Base-by-base conservation (phyloP, 2,113 vertebrate genomes). In the Sialia sialis region DNA sequence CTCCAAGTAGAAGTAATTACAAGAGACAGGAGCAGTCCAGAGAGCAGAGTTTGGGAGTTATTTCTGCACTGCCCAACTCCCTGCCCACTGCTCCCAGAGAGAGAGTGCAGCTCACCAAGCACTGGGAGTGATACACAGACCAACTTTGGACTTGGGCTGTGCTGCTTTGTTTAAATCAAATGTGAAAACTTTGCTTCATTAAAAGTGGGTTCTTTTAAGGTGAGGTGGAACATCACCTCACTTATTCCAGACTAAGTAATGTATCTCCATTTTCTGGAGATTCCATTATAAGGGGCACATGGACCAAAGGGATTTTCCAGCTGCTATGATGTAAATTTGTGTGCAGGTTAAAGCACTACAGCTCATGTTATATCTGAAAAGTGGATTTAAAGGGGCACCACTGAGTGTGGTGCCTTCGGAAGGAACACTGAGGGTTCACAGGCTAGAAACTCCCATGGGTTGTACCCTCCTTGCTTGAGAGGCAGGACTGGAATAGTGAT, bases 121-220 rank as follows among this genome's bases (percentile, higher is more conserved):
- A 0, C 13, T 2, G 4, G 44, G 8, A 38, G 68, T 64, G 69
- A 44, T 8, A 1, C 23, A 8, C 3, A 20, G 11, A 15, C 26
- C 3, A 9, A 1, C 17, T 49, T 87, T 4, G 6, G 16, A 6
- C 16, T 25, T 2, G 49, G 48, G 36, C 69, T 52, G 27, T 3
- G 70, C 58, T 13, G 68, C 66, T 67, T 41, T 17, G 4, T 67
- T 59, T 58, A 19, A 76, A 27, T 4, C 49, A 46, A 34, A 48
- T 1, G 2, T 32, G 43, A 18, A 41, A 48, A 22, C 38, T 36
- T 48, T 9, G 48, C 58, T 23, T 15, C 26, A 4, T 46, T 43
- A 10, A 13, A 60, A 41, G 36, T 10, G 13, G 12, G 52, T 13
- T 81, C 52, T 77, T 59, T 21, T 34, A 2, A 44, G 58, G 74